Conservation (phyloP, 2,113 vertebrate genomes). For the Murina feae region DNA sequence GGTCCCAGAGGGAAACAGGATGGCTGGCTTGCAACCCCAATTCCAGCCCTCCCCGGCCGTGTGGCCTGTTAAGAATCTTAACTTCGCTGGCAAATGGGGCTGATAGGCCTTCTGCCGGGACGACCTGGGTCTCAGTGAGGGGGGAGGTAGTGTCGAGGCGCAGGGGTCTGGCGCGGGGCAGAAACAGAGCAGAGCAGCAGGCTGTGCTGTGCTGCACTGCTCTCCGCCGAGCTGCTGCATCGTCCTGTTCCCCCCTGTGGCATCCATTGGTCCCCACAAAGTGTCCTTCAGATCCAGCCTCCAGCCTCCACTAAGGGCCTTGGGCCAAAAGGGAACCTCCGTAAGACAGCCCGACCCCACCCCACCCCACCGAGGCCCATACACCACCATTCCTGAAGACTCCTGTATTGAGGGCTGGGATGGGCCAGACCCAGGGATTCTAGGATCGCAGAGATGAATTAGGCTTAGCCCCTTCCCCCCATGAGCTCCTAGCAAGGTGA, state of each 20-base stretch:
- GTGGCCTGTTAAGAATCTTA: neutral
- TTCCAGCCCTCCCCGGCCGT: neutral
- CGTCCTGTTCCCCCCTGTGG: neutral
- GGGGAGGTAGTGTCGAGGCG: neutral
- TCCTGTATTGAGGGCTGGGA: neutral
- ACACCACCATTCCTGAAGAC: neutral
- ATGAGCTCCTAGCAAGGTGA: neutral
- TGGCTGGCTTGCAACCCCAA: neutral
- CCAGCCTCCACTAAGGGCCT: neutral
- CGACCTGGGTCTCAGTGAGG: neutral
- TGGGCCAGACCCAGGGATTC: neutral
- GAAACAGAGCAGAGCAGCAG: neutral
- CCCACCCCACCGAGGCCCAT: neutral
- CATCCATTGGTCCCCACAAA: neutral
- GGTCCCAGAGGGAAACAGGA: neutral
- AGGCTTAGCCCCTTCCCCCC: neutral
- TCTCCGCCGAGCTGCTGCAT: neutral
- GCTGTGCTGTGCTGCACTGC: neutral
- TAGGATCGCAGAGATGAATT: neutral
- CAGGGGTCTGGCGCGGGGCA: neutral
- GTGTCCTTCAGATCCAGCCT: neutral
- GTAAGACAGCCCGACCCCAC: neutral
- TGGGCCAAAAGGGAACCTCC: neutral
- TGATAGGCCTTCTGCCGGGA: neutral
- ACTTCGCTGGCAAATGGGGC: neutral